Evolutionary conservation across 2,888 invertebrate species (phyloP).

Genomic region (Imbricaverruca yamaguchii): DNA sequence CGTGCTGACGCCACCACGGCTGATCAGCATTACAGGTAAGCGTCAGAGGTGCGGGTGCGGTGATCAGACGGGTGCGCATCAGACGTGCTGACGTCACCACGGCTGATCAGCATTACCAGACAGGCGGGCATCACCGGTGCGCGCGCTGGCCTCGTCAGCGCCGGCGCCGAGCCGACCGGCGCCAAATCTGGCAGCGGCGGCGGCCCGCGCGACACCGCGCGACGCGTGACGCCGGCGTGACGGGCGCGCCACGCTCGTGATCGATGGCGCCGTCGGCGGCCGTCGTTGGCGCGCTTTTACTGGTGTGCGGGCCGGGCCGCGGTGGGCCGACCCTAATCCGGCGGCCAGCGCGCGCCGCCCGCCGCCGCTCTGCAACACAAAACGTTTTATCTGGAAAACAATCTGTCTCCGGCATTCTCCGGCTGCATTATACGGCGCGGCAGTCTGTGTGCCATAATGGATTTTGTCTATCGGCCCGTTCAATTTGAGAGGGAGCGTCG

Average conservation of each 20-base stretch:
- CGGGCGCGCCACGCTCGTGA: neutral
- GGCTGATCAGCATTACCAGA: too few species aligned
- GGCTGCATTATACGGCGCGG: neutral
- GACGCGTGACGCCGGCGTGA: neutral
- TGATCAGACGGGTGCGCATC: too few species aligned
- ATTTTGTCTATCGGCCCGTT: slow-evolving; percentile 18
- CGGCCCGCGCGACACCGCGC: too few species aligned
- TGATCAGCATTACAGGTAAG: too few species aligned
- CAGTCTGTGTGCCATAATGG: slow-evolving; percentile 12
- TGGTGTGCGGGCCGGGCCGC: neutral
- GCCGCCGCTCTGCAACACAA: slow-evolving; percentile 15
- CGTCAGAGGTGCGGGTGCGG: too few species aligned
- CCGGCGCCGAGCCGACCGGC: too few species aligned
- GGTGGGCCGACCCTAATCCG: neutral
- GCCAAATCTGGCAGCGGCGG: too few species aligned
- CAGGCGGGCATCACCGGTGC: too few species aligned
- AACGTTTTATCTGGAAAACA: slow-evolving; percentile 18
- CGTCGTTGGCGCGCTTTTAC: neutral
- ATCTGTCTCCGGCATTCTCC: slow-evolving; percentile 15
- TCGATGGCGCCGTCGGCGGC: neutral
- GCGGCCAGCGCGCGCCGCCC: neutral
- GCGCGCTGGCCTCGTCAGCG: too few species aligned
- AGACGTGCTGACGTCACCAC: too few species aligned
- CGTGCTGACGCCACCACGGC: too few species aligned
- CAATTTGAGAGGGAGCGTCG: neutral